Base-by-base conservation (phyloP, 2,113 vertebrate genomes). In the Axis porcinus region DNA sequence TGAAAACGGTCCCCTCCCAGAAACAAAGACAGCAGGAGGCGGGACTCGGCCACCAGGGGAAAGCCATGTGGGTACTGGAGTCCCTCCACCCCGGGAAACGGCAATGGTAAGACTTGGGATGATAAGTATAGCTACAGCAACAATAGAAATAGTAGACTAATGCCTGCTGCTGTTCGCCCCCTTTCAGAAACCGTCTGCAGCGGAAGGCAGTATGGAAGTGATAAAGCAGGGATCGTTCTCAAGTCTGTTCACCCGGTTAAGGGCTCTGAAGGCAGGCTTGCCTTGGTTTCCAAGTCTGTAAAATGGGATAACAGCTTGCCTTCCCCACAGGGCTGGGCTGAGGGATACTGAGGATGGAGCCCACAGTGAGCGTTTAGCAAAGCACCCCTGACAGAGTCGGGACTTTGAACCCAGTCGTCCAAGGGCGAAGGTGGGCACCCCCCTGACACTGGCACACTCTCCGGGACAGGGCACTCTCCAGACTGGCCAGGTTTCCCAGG, bases 141-240 rank as follows among this genome's bases (percentile, higher is more conserved):
- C 95, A 78, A 19, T 36, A 43, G 43, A 88, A 54, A 43, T 1
- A 1, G 7, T 12, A n/a, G 0, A 64, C 81, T 5, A 3, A 57
- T 11, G 5, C 64, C 79, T 33, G 74, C n/a, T 2, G 0, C 78
- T 5, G 0, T 0, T 2, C 19, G 5, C 8, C 33, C 1, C 70
- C 74, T 25, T 23, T 0, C 45, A 4, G 0, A 0, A 2, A 2
- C n/a, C 91, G 30, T 84, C 95, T 3, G 33, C 43, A 7, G 78
- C 21, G 1, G 2, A 40, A 23, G 88, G 45, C 43, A 5, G 27
- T 0, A 0, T 3, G 0, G 13, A 0, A 9, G 2, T 43, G 40
- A 43, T 25, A 40, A 25, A 3, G 15, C 27, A 1, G 2, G 36
- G 40, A 9, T 4, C 36, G 28, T 0, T 14, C 36, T n/a, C 12